These are phyloP conservation scores for Globodera ellingtonae DNA, from an alignment of 1,140 invertebrate species.

Conservation along the genomic window DNA sequence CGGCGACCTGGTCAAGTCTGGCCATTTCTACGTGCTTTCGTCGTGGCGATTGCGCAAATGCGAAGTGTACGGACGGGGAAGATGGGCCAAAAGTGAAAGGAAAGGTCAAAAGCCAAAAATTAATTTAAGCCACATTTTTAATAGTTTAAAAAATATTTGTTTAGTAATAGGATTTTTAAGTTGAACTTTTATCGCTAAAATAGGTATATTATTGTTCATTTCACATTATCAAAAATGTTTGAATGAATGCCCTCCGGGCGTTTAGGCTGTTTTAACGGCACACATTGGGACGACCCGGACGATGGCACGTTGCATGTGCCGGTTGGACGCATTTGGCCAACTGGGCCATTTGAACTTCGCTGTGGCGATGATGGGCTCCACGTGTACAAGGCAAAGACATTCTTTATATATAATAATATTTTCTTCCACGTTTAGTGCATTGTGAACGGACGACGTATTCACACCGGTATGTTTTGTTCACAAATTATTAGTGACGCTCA, in stretches of 20 bases:
- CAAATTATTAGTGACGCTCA: too few relatives aligned
- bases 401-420: background rate
- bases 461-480: background rate
- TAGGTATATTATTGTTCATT: slow-evolving; percentile 8
- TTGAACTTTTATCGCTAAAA: background rate
- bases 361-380: slow-evolving; percentile 50
- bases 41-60: slow-evolving; percentile 33
- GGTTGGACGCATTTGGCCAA: slow-evolving; percentile 39
- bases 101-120: slow-evolving; percentile 31
- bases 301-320: slow-evolving; percentile 39
- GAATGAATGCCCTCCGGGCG: slow-evolving; percentile 9
- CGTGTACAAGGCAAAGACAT: slow-evolving; percentile 37
- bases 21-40: slow-evolving; percentile 42
- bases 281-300: slow-evolving; percentile 43
- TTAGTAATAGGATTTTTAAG: slow-evolving; percentile 16
- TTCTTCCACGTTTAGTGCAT: slow-evolving; percentile 10
- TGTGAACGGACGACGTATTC: slow-evolving; percentile 18
- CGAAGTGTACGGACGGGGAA: slow-evolving; percentile 40
- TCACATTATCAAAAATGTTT: too few relatives aligned
- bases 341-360: slow-evolving; percentile 36
- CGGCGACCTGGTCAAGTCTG: slow-evolving; percentile 46
- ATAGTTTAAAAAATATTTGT: background rate
- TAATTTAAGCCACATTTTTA: background rate
- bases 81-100: slow-evolving; percentile 49
- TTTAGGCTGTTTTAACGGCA: slow-evolving; percentile 56